A percentile compares a stretch with the other conserved stretches of the same genome.
These are phyloP conservation scores for Plebejus anna DNA, from an alignment of 2,888 invertebrate genomes.

Conservation along the genomic window DNA sequence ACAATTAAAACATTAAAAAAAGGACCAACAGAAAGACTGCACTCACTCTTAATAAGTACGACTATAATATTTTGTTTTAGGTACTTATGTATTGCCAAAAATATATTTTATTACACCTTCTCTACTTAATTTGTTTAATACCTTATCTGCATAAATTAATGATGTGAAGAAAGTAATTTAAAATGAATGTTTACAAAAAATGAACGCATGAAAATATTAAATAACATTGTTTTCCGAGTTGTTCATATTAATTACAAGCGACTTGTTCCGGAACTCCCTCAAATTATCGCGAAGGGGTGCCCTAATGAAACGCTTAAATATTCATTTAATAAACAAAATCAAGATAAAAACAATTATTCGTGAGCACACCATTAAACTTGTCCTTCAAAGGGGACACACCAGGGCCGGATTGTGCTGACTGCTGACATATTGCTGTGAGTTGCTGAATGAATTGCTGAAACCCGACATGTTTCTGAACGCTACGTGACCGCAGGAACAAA, in stretches of 20 bases:
- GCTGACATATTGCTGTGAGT: conserved; percentile 54
- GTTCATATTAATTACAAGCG: conserved; percentile 4
- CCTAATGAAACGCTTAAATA: not conserved
- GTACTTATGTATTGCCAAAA: too few species aligned
- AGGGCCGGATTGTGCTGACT: conserved; percentile 64
- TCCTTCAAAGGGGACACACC: conserved; percentile 57
- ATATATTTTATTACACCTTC: too few species aligned
- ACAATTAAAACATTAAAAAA: not conserved
- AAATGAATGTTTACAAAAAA: not conserved
- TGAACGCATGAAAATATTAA: not conserved
- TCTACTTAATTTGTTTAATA: too few species aligned
- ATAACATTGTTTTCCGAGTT: not conserved
- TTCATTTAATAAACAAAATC: conserved; percentile 21
- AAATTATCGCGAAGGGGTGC: conserved; percentile 1
- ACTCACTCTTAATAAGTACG: too few species aligned
- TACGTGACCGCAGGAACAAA: conserved; percentile 55
- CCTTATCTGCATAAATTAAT: too few species aligned
- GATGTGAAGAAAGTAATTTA: too few species aligned
- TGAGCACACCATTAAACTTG: conserved; percentile 52
- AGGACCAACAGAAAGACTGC: too few species aligned
- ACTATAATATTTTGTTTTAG: too few species aligned
- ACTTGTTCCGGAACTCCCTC: not conserved
- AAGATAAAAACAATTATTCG: conserved; percentile 35
- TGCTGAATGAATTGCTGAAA: conserved; percentile 41
- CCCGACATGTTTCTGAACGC: conserved; percentile 48